phyloP scores from a whole-genome alignment of 2,888 invertebrate genomes.

The Drymonia ruficornis region DNA sequence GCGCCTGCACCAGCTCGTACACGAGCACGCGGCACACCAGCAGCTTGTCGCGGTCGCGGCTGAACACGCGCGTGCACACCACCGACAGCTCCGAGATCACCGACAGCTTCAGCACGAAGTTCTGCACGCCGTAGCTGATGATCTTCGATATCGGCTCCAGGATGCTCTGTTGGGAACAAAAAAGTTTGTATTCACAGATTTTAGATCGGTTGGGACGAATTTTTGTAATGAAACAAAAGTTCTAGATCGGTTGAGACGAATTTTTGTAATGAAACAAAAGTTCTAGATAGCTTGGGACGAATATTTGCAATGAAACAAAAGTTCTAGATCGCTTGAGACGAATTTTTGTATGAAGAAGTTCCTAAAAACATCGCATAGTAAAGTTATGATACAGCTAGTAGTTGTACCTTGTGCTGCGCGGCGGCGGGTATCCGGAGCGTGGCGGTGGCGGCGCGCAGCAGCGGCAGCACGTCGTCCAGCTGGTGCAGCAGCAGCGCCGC shows the following conservation, averaged over 20 bases:
- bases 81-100: conserved; percentile 95
- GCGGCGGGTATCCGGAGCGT: conserved; percentile 94
- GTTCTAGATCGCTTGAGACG: too few species aligned
- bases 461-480: conserved; percentile 88
- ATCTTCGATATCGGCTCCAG: conserved; percentile 98
- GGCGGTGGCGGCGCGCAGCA: conserved; percentile 91
- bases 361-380: too few species aligned
- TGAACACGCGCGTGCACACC: conserved; percentile 95
- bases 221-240: too few species aligned
- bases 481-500: conserved; percentile 88
- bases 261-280: too few species aligned
- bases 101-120: conserved; percentile 91
- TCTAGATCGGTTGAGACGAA: too few species aligned
- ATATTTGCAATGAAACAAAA: too few species aligned
- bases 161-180: conserved; percentile 85
- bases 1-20: conserved; percentile 96
- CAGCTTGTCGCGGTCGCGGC: conserved; percentile 97
- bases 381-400: too few species aligned
- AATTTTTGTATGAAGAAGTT: too few species aligned
- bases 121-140: conserved; percentile 96
- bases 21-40: conserved; percentile 96
- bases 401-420: conserved; percentile 90
- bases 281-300: too few species aligned
- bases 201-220: too few species aligned
- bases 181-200: background rate